A percentile compares a stretch with the other conserved stretches of the same genome.
These are phyloP conservation scores for Phylloscopus whistleri DNA, from an alignment of 2,113 vertebrate genomes.

Conservation along the genomic window DNA sequence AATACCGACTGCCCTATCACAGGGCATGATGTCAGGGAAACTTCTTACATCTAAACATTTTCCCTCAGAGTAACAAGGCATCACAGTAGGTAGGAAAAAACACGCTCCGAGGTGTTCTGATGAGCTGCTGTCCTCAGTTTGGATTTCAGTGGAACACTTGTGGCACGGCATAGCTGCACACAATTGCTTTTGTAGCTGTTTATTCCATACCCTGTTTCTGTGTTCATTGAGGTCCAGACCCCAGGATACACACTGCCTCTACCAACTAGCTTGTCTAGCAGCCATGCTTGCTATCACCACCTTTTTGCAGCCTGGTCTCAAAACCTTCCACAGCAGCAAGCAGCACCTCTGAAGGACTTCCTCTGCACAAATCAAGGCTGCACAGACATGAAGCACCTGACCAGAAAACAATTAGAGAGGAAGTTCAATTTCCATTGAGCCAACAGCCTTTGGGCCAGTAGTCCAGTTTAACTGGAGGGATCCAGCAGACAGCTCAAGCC, in stretches of 20 bases:
- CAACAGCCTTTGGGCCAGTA: neutral
- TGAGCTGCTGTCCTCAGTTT: neutral
- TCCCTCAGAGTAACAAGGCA: neutral
- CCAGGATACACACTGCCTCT: neutral
- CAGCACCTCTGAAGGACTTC: neutral
- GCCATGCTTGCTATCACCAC: neutral
- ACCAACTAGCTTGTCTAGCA: neutral
- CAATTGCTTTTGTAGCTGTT: neutral
- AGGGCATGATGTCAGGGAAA: neutral
- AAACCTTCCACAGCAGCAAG: neutral
- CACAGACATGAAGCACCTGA: neutral
- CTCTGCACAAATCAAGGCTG: neutral
- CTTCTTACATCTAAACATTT: neutral
- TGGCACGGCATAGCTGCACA: neutral
- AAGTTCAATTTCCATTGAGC: neutral
- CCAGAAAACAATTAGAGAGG: neutral
- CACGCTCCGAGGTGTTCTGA: rapidly evolving
- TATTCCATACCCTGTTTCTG: neutral
- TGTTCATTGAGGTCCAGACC: neutral
- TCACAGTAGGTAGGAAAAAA: neutral
- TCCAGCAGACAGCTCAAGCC: neutral
- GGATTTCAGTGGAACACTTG: neutral
- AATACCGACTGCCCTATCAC: neutral
- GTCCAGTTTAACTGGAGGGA: neutral
- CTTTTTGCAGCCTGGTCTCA: neutral